Evolutionary conservation across 2,113 vertebrate species (phyloP).

Genomic region (Leptocoma aspasia): DNA sequence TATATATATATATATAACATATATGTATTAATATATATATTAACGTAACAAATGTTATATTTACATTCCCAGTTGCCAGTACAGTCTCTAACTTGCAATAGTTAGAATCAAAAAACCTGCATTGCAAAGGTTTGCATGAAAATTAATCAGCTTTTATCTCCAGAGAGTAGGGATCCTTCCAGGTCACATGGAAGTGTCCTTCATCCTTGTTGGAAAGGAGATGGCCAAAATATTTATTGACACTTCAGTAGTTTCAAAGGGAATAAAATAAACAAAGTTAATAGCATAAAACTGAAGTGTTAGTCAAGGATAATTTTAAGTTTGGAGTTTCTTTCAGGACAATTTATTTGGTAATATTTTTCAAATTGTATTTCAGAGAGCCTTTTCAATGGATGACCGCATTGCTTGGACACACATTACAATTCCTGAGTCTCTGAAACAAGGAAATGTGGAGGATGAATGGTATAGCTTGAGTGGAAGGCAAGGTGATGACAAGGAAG

Average conservation of each 20-base stretch:
- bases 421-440: constrained; percentile 86
- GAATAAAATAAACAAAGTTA: neutral
- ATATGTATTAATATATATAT: too few relatives aligned
- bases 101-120: constrained; percentile 48
- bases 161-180: constrained; percentile 52
- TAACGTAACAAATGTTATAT: too few relatives aligned
- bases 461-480: constrained; percentile 94
- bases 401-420: constrained; percentile 97
- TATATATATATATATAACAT: too few relatives aligned
- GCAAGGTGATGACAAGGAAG: constrained; percentile 97
- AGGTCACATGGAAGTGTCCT: constrained; percentile 31
- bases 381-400: constrained; percentile 97
- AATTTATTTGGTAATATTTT: neutral
- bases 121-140: constrained; percentile 54
- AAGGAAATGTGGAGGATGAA: constrained; percentile 90
- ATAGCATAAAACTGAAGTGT: neutral
- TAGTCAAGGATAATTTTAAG: neutral
- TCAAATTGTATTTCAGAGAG: constrained; percentile 74
- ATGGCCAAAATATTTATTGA: neutral
- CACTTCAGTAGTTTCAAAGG: neutral
- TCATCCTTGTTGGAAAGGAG: neutral
- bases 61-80: too few relatives aligned
- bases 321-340: neutral
- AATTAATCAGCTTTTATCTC: constrained; percentile 65
- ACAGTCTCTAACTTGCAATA: neutral